A percentile compares a stretch with the other conserved stretches of the same genome.
These are phyloP conservation scores for Drosophila picticornis DNA, from an alignment of 2,888 invertebrate genomes.

Conservation along the genomic window DNA sequence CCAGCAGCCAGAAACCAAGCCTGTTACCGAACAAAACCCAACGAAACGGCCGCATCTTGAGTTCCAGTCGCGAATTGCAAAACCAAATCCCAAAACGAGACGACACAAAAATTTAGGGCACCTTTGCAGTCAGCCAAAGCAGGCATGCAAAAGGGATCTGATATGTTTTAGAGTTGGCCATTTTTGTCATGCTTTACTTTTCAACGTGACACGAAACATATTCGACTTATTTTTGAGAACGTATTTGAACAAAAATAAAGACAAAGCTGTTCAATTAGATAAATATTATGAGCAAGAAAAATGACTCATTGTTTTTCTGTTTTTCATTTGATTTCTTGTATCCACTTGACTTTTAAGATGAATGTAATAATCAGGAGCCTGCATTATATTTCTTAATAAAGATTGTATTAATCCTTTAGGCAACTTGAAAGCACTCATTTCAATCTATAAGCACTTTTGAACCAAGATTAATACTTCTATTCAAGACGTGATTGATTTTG, in stretches of 20 bases:
- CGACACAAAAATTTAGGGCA: slow-evolving; percentile 66
- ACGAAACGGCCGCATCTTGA: neutral
- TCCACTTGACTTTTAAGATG: neutral
- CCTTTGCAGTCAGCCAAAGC: slow-evolving; percentile 49
- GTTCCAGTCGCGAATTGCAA: slow-evolving; percentile 6
- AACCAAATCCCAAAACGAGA: slow-evolving; percentile 24
- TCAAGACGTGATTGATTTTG: neutral
- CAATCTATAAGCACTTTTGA: neutral
- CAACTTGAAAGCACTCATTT: neutral
- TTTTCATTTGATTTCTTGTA: neutral
- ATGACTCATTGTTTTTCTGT: neutral
- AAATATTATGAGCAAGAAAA: neutral
- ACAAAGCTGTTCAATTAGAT: neutral
- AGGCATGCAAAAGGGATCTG: slow-evolving; percentile 1
- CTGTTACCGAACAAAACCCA: slow-evolving; percentile 4
- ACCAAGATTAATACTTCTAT: neutral
- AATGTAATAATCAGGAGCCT: neutral
- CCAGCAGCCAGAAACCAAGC: neutral
- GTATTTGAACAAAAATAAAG: neutral
- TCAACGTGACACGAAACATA: neutral
- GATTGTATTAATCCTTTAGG: neutral
- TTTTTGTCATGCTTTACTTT: neutral
- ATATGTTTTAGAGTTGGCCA: slow-evolving; percentile 1
- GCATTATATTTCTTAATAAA: neutral
- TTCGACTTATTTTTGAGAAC: neutral